These are phyloP conservation scores for Cheilosia scutellata DNA, from an alignment of 2,888 invertebrate genomes.

Conservation along the genomic window DNA sequence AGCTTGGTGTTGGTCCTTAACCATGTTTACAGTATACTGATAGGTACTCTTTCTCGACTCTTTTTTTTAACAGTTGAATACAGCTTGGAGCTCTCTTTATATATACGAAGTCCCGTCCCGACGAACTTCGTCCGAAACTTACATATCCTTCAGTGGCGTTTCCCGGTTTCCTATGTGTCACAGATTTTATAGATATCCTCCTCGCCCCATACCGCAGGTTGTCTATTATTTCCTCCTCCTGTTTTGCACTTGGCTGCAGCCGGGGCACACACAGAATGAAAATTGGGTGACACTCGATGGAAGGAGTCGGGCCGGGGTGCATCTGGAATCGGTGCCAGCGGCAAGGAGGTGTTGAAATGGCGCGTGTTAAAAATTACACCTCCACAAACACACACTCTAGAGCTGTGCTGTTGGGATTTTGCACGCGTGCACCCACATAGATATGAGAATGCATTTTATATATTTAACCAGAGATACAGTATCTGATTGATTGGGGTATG, in stretches of 20 bases:
- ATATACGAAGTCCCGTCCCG: slow-evolving; percentile 38
- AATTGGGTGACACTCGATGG: slow-evolving; percentile 44
- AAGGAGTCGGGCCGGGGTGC: not conserved
- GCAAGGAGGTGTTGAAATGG: slow-evolving; percentile 48
- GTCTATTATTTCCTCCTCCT: slow-evolving; percentile 36
- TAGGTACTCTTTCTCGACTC: slow-evolving; percentile 63
- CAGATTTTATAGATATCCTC: slow-evolving; percentile 65
- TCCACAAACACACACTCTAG: slow-evolving; percentile 40
- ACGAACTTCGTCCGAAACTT: slow-evolving; percentile 33
- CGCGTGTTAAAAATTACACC: slow-evolving; percentile 76
- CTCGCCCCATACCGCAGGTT: not conserved
- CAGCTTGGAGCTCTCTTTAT: slow-evolving; percentile 39
- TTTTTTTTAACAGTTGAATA: slow-evolving; percentile 6
- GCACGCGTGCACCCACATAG: slow-evolving; percentile 21
- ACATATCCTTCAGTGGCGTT: slow-evolving; percentile 45
- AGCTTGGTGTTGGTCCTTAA: not conserved
- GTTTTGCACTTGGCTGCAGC: slow-evolving; percentile 52
- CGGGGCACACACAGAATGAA: slow-evolving; percentile 43
- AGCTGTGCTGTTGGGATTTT: slow-evolving; percentile 6
- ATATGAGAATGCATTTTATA: slow-evolving; percentile 9
- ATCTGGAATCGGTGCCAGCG: not conserved
- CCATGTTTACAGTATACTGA: slow-evolving; percentile 22
- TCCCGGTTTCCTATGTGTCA: slow-evolving; percentile 62
- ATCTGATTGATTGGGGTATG: slow-evolving; percentile 65
- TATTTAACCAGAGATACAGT: slow-evolving; percentile 48